A percentile compares a stretch with the other conserved stretches of the same genome.
These are phyloP conservation scores for Forbesichthys papilliferus DNA, from an alignment of 2,113 vertebrate species.

Conservation along the genomic window DNA sequence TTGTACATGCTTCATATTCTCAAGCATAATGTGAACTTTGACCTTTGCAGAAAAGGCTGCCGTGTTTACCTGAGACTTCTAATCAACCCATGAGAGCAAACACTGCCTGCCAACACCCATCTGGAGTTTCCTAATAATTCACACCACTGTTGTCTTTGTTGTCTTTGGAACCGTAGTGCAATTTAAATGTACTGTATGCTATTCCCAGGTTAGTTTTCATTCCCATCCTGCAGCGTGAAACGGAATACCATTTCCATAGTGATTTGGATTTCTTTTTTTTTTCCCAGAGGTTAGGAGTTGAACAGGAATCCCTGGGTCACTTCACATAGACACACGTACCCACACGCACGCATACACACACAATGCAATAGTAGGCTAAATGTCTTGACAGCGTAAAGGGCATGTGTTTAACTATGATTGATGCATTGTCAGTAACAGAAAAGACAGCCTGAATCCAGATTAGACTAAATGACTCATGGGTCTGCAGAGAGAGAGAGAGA, in stretches of 20 bases:
- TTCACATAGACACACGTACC: conserved; percentile 10
- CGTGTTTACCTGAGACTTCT: conserved; percentile 19
- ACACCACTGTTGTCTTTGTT: conserved; percentile 49
- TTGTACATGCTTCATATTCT: background rate
- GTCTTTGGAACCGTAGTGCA: conserved; percentile 45
- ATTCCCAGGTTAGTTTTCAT: conserved; percentile 47
- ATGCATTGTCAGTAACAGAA: conserved; percentile 63
- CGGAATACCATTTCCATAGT: conserved; percentile 49
- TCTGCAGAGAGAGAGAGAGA: conserved; percentile 1
- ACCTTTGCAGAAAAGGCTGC: background rate
- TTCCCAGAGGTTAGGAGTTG: conserved; percentile 46
- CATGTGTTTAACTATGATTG: conserved; percentile 61
- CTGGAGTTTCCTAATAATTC: conserved; percentile 36
- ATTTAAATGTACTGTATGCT: conserved; percentile 68
- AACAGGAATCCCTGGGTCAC: conserved; percentile 39
- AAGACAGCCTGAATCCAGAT: conserved; percentile 68
- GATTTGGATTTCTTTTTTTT: conserved; percentile 9
- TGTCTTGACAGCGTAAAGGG: conserved; percentile 45
- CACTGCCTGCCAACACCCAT: conserved; percentile 14
- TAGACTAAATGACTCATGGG: conserved; percentile 57
- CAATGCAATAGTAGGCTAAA: background rate
- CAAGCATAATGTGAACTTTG: background rate
- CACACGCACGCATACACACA: conserved; percentile 10
- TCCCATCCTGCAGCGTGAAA: conserved; percentile 32
- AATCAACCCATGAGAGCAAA: conserved; percentile 9